Evolutionary conservation across 2,797 vertebrate genomes (phyloP), one percentile per base, ranked within the genome.

Genomic region (Euthynnus affinis): DNA sequence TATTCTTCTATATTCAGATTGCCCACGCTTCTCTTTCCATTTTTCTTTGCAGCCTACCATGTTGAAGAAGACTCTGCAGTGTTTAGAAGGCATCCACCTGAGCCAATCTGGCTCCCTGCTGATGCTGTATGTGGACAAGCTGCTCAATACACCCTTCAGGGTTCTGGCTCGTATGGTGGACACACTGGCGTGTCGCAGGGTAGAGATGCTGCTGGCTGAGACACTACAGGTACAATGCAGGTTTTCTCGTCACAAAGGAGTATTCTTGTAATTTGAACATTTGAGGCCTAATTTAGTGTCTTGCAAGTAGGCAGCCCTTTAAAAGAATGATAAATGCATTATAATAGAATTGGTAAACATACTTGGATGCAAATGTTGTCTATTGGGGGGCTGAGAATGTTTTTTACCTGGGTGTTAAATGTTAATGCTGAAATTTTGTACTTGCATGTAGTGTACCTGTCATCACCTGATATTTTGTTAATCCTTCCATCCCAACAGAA

Each of bases 121-220:
- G 34, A 96, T 97, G 1, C 90, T 99, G 0, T 99, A 98, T 0
- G 96, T 99, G 89, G 98, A 99, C 92, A 98, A 97, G 91, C 94
- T 99, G 22, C 92, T 99, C 69, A 93, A 91, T 76, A 99, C 98
- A 0, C 98, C 98, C 0, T 97, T 99, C 92, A 96, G 98, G 8
- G 98, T 97, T 74, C 95, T 99, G 83, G 98, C 98, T 12, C 98
- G 96, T 87, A 98, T 96, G 97, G 98, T 98, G 23, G 98, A 99
- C 90, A 99, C 97, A 0, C 95, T 99, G 76, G 98, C 98, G 4
- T 99, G 98, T 87, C 96, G 98, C 62, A 95, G 98, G 10, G 97
- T 99, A 9, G 98, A 99, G 78, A 99, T 99, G 98, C 96, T 99
- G 77, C 94, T 99, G 83, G 98, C 98, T 15, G 98, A 99, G 66